Percentiles rank a stretch among this genome's conserved stretches.
Evolutionary conservation across 2,797 vertebrate genomes (phyloP).

Genomic region (Helicolenus hilgendorfi): DNA sequence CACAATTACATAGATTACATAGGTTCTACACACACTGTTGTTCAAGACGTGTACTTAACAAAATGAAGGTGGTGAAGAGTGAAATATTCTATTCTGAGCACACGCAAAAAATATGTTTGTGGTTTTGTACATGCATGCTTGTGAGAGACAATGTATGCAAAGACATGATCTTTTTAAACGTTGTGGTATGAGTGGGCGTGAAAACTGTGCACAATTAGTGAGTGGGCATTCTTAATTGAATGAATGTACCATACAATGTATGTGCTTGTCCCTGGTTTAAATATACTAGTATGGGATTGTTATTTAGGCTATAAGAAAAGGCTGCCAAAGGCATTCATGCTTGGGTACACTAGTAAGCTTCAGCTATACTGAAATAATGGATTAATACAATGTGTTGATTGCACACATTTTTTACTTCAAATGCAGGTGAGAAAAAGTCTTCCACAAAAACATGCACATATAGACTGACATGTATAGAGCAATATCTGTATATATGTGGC

Average conservation of each 20-base stretch:
- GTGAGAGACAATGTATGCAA: neutral
- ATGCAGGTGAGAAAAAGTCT: neutral
- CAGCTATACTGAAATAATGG: neutral
- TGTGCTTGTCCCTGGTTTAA: neutral
- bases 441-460: neutral
- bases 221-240: neutral
- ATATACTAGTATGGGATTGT: neutral
- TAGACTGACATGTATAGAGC: neutral
- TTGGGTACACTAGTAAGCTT: no score
- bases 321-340: neutral
- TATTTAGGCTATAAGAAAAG: neutral
- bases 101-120: no score
- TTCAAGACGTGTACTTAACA: neutral
- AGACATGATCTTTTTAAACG: neutral
- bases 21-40: neutral
- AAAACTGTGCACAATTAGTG: neutral
- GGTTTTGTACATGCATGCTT: neutral
- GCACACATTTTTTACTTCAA: neutral
- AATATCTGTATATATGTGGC: neutral
- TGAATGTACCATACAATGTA: neutral
- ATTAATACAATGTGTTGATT: neutral
- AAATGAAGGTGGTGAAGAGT: neutral
- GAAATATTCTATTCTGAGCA: neutral
- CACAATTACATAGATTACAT: no score
- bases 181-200: neutral